Percentiles rank a stretch among this genome's conserved stretches.
These are phyloP conservation scores for Thinocorus orbignyianus DNA, from an alignment of 2,113 vertebrate genomes.

Conservation along the genomic window DNA sequence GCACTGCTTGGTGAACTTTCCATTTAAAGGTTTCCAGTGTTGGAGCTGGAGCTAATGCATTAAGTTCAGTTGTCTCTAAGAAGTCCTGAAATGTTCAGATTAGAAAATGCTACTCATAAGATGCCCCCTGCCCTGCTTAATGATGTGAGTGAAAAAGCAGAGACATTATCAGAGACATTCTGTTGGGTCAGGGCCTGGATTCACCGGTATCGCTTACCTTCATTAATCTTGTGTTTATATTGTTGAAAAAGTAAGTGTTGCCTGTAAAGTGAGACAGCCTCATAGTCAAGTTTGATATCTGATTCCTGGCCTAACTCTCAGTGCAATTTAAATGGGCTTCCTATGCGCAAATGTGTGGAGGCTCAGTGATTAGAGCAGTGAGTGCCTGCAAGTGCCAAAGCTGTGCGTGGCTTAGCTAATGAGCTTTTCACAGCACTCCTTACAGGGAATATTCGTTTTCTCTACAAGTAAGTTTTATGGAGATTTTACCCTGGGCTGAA, in stretches of 20 bases:
- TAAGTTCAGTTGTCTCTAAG: not conserved
- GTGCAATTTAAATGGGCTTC: slow-evolving; percentile 29
- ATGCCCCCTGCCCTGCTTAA: not conserved
- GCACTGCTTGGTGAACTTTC: not conserved
- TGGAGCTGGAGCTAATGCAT: not conserved
- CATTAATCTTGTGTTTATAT: slow-evolving; percentile 7
- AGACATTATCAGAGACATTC: not conserved
- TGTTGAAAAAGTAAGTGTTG: not conserved
- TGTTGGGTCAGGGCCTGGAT: not conserved
- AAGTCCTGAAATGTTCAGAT: not conserved
- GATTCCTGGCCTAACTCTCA: not conserved
- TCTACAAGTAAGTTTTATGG: not conserved
- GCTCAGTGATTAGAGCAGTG: not conserved
- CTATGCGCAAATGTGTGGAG: not conserved
- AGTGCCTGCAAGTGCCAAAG: not conserved
- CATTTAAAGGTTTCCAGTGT: not conserved
- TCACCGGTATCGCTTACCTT: not conserved
- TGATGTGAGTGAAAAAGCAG: not conserved
- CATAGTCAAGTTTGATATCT: not conserved
- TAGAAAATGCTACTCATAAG: not conserved
- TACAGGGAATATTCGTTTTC: not conserved
- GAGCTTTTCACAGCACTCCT: not conserved
- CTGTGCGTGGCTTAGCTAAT: not conserved
- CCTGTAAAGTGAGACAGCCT: not conserved
- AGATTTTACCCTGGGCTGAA: not conserved